phyloP scores from a whole-genome alignment of 2,888 invertebrate species.

The Andrena bucephala region DNA sequence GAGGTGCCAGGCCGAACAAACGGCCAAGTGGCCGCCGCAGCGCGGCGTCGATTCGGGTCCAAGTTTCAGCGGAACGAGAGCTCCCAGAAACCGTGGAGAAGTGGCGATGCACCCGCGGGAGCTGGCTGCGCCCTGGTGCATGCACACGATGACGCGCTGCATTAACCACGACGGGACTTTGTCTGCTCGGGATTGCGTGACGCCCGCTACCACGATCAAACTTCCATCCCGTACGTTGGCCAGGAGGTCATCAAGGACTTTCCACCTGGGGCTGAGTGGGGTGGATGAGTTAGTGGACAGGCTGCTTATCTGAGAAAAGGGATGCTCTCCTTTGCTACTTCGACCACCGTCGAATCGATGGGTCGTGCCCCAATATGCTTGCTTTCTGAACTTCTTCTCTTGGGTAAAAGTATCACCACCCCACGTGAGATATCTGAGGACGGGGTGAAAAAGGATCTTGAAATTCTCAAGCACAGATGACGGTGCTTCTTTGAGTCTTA shows the following conservation, averaged over 20 bases:
- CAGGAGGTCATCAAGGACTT: slow-evolving; percentile 45
- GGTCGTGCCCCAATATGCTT: neutral
- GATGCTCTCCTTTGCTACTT: slow-evolving; percentile 7
- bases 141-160: slow-evolving; percentile 53
- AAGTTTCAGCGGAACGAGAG: slow-evolving; percentile 28
- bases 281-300: neutral
- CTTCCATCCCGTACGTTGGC: slow-evolving; percentile 19
- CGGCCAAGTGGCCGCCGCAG: slow-evolving; percentile 32
- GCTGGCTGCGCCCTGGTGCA: slow-evolving; percentile 23
- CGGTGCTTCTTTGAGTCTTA: neutral
- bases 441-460: too few species aligned
- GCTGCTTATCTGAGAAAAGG: neutral
- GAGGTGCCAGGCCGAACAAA: slow-evolving; percentile 27
- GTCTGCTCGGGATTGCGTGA: slow-evolving; percentile 49
- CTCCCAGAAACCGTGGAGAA: neutral
- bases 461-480: too few species aligned
- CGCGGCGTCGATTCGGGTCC: slow-evolving; percentile 27
- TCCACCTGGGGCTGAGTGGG: neutral
- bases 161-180: slow-evolving; percentile 57
- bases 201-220: slow-evolving; percentile 49
- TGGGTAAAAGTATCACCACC: too few species aligned
- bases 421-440: too few species aligned
- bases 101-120: slow-evolving; percentile 34
- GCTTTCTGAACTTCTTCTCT: too few species aligned
- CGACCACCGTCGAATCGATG: neutral